Evolutionary conservation across 2,888 invertebrate species (phyloP).

Genomic region (Schizaphis graminum): DNA sequence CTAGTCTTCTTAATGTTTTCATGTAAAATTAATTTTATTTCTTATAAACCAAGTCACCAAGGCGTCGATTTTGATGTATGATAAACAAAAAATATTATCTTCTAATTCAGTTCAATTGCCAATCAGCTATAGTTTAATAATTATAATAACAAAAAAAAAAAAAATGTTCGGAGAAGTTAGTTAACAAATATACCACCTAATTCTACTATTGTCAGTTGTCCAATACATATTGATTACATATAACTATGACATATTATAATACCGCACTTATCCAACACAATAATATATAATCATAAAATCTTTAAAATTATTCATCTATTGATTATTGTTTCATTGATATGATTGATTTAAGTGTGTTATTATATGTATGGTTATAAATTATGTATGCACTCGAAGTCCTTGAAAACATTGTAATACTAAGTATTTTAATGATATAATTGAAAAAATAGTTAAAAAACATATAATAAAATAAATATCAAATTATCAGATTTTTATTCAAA

Average conservation of each 20-base stretch:
- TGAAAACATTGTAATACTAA: slow-evolving; percentile 7
- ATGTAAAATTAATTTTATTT: neutral
- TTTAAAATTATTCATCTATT: neutral
- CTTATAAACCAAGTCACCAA: neutral
- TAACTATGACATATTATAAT: neutral
- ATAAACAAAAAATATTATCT: neutral
- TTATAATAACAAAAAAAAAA: neutral
- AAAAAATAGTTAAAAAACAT: neutral
- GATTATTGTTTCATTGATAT: neutral
- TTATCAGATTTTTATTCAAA: neutral
- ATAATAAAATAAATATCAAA: neutral
- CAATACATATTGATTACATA: neutral
- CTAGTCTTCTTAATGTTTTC: neutral
- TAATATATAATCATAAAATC: neutral
- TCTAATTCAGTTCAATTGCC: neutral
- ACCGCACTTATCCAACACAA: neutral
- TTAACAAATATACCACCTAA: neutral
- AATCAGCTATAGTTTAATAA: neutral
- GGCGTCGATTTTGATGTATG: neutral
- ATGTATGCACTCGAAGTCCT: slow-evolving; percentile 21
- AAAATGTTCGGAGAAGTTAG: neutral
- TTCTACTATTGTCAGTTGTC: neutral
- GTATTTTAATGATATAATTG: slow-evolving; percentile 33
- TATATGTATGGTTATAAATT: slow-evolving; percentile 15
- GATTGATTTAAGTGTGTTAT: slow-evolving; percentile 5